Evolutionary conservation across 2,113 vertebrate genomes (phyloP), one percentile per base, ranked within the genome.

Genomic region (Myrmophylax atrothorax): DNA sequence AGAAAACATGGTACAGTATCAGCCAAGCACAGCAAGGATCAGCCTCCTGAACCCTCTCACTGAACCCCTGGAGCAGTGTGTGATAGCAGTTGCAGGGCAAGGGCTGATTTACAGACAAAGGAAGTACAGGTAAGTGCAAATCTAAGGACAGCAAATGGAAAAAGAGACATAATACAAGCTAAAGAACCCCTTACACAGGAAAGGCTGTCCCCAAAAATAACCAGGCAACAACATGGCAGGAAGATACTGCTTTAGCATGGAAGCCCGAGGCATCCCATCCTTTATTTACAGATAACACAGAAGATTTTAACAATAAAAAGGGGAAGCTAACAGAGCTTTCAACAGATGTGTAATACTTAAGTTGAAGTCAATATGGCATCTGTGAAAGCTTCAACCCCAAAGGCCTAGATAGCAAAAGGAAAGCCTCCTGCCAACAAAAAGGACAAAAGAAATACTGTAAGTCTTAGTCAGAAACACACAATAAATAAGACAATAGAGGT

Each of bases 11-110:
- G 42, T 75, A 26, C 92, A 97, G 24, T 63, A 95, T 38, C 58
- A 87, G 10, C 79, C 68, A 33, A 64, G 96, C 20, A 93, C 0
- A 3, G 98, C 49, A 14, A 95, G 95, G 25, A 70, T 99, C 62
- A 16, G 92, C 35, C 97, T 99, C 87, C 66, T 31, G 53, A 99
- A 99, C 91, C 97, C 98, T 8, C 47, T 98, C 22, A 13, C 81
- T 0, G 90, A 92, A 26, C 85, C 94, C 37, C 70, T 99, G 95
- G 94, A 76, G 10, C 58, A 98, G 46, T 98, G 98, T 84, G 40
- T 69, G 24, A 52, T 99, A 42, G 97, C 95, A 9, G 26, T 98
- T 6, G 64, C 95, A 5, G 98, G 98, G 40, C 97, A 84, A 84
- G 98, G 98, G 3, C 95, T 99, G 28, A 50, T 98, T 33, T 33